These are phyloP conservation scores for Etheostoma perlongum DNA, from an alignment of 2,797 vertebrate genomes.

Conservation along the genomic window DNA sequence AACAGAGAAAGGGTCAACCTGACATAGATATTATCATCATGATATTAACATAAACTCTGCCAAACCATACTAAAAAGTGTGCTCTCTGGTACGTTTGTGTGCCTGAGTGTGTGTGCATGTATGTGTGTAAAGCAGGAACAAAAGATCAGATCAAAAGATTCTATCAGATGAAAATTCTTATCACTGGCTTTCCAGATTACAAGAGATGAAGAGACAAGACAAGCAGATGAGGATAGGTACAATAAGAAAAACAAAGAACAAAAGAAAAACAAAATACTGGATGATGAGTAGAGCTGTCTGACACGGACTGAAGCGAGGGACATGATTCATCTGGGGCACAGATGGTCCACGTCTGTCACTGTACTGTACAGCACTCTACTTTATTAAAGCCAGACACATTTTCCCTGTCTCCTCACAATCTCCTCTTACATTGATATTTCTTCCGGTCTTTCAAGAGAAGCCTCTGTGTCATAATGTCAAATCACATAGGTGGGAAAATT, in stretches of 20 bases:
- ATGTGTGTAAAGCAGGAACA: neutral
- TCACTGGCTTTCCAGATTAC: neutral
- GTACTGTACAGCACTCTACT: conserved; percentile 17
- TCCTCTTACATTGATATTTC: conserved; percentile 2
- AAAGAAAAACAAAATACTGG: neutral
- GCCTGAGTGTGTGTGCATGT: neutral
- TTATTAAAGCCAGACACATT: conserved; percentile 31
- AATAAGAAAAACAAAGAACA: neutral
- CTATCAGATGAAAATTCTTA: neutral
- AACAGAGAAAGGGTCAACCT: neutral
- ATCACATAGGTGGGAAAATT: neutral
- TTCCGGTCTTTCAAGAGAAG: conserved; percentile 1
- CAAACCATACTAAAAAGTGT: neutral
- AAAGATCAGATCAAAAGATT: too few species aligned
- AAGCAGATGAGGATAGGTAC: neutral
- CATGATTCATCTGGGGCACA: conserved; percentile 40
- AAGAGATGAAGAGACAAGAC: neutral
- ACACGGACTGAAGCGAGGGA: conserved; percentile 5
- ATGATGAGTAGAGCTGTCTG: conserved; percentile 12
- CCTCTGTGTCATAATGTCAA: neutral
- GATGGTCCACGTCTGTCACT: conserved; percentile 45
- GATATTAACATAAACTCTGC: neutral
- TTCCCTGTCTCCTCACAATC: conserved; percentile 4
- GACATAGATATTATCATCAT: neutral
- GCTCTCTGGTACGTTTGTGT: neutral